Evolutionary conservation across 2,797 vertebrate genomes (phyloP).

Genomic region (Nannoperca australis): DNA sequence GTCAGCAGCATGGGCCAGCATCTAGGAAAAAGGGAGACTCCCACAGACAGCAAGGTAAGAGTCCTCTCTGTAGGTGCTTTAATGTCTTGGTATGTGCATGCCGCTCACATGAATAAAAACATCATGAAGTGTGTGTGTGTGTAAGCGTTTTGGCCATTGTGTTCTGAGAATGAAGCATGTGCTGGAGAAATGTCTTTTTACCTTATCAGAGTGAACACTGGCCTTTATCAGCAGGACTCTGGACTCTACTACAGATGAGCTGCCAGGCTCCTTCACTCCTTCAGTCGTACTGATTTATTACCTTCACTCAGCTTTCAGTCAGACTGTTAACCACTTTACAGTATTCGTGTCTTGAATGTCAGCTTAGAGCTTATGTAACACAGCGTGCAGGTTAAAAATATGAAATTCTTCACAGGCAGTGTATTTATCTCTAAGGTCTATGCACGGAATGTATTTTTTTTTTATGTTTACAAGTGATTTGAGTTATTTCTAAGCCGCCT

Average conservation of each 20-base stretch:
- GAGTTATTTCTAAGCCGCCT: constrained; percentile 2
- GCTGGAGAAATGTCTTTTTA: constrained; percentile 25
- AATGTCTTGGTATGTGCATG: background rate
- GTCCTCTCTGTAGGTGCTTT: background rate
- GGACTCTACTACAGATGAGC: constrained; percentile 43
- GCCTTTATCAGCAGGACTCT: constrained; percentile 76
- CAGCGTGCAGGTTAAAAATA: background rate
- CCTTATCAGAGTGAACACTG: constrained; percentile 42
- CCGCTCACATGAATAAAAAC: background rate
- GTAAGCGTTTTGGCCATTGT: background rate
- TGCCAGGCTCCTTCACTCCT: constrained; percentile 31
- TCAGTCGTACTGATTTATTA: constrained; percentile 45
- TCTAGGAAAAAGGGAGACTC: constrained; percentile 77
- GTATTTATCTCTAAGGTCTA: background rate
- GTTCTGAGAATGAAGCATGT: constrained; percentile 43
- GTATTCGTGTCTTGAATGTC: background rate
- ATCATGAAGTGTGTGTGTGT: background rate
- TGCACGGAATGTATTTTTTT: background rate
- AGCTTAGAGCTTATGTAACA: background rate
- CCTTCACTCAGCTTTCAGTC: constrained; percentile 25
- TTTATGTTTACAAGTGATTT: constrained; percentile 1
- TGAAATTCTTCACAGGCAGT: background rate
- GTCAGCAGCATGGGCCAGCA: constrained; percentile 84
- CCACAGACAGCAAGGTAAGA: constrained; percentile 75
- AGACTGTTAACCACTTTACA: background rate